phyloP scores from a whole-genome alignment of 2,113 vertebrate genomes.

The Macroglossus sobrinus region DNA sequence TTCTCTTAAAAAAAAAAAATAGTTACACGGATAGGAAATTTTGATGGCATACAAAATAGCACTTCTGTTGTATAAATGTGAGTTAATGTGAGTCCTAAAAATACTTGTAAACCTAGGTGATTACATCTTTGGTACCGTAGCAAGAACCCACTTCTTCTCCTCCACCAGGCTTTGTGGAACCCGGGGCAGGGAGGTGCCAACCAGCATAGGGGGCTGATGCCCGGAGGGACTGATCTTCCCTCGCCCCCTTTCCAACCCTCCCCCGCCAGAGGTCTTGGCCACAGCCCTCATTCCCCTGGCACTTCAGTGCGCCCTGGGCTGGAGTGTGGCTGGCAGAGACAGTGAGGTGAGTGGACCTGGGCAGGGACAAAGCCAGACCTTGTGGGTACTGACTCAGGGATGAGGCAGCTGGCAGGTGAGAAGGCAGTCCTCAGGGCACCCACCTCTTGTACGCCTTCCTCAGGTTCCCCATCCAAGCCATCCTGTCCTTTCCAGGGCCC shows the following conservation, averaged over 20 bases:
- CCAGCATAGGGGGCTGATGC: background rate
- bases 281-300: background rate
- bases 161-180: background rate
- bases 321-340: background rate
- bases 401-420: background rate
- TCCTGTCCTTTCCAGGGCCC: background rate
- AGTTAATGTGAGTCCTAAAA: slow-evolving; percentile 80
- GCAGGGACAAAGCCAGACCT: background rate
- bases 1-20: slow-evolving; percentile 74
- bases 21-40: slow-evolving; percentile 76
- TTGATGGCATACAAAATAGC: slow-evolving; percentile 82
- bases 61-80: slow-evolving; percentile 81
- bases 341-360: background rate
- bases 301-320: background rate
- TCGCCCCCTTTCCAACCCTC: background rate
- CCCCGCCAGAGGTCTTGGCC: background rate
- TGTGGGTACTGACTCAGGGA: background rate
- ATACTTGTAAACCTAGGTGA: slow-evolving; percentile 84
- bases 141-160: slow-evolving; percentile 23
- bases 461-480: background rate
- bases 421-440: background rate
- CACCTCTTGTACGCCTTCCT: background rate
- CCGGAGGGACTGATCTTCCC: background rate
- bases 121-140: slow-evolving; percentile 85
- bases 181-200: background rate